A percentile compares a stretch with the other conserved stretches of the same genome.
Evolutionary conservation across 2,888 invertebrate species (phyloP).

Genomic region (Baronia brevicornis): DNA sequence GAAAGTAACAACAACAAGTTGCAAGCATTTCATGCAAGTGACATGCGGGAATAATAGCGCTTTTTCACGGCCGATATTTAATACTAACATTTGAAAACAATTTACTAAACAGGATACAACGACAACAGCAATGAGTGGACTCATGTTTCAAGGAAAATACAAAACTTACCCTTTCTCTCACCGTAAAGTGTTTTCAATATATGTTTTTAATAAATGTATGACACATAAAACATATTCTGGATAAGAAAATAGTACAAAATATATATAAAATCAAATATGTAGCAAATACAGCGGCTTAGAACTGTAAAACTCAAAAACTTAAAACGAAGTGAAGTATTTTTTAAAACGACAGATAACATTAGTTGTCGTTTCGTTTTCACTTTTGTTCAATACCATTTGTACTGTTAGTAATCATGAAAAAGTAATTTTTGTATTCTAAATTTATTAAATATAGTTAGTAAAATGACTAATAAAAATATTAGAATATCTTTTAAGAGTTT

Average conservation of each 20-base stretch:
- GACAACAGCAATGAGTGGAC: constrained; percentile 13
- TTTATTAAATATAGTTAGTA: too few relatives aligned
- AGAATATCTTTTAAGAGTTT: too few relatives aligned
- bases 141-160: constrained; percentile 17
- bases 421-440: too few relatives aligned
- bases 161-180: constrained; percentile 14
- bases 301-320: constrained; percentile 59
- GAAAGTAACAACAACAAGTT: background rate
- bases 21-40: constrained; percentile 14
- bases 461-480: too few relatives aligned
- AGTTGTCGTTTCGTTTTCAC: constrained; percentile 38
- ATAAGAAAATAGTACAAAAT: constrained; percentile 31
- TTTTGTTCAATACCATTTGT: constrained; percentile 1
- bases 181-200: constrained; percentile 14
- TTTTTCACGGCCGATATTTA: too few relatives aligned
- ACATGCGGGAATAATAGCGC: constrained; percentile 16
- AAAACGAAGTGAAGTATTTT: constrained; percentile 41
- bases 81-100: too few relatives aligned
- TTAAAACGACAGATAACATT: constrained; percentile 20
- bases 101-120: background rate
- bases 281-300: constrained; percentile 56
- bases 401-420: too few relatives aligned
- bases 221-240: constrained; percentile 29
- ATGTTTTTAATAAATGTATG: constrained; percentile 23
- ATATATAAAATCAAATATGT: constrained; percentile 46